Percentiles rank a stretch among this genome's conserved stretches.
Conservation (phyloP, 2,113 vertebrate genomes). For the Telmatochromis brachygnathus region DNA sequence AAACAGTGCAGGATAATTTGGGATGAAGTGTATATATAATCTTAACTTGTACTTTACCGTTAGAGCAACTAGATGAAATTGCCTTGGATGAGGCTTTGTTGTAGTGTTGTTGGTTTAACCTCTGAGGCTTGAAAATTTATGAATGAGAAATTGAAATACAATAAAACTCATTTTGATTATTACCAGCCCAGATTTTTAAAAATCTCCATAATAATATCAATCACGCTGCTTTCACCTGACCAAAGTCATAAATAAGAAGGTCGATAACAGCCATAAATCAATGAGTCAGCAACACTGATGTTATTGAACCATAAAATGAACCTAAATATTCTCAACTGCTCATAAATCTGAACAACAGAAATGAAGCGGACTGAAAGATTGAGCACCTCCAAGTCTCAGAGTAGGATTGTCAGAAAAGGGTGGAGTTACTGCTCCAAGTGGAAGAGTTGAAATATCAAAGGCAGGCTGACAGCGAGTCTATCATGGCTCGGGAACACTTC, state of each 20-base stretch:
- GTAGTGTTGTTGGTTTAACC: background rate
- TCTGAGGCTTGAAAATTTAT: background rate
- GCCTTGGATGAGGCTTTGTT: background rate
- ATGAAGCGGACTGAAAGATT: background rate
- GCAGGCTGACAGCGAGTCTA: background rate
- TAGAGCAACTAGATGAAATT: background rate
- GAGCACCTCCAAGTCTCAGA: background rate
- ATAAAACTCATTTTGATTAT: background rate
- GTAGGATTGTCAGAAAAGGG: rapidly evolving
- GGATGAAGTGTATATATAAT: background rate
- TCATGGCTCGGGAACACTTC: background rate
- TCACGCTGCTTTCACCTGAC: background rate
- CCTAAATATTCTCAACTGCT: background rate
- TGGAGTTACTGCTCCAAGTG: background rate
- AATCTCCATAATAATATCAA: background rate
- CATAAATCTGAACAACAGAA: background rate
- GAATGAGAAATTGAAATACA: background rate
- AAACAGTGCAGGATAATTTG: background rate
- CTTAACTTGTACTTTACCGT: background rate
- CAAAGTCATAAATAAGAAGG: background rate
- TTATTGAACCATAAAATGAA: background rate
- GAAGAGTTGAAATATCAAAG: background rate
- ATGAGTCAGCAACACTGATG: rapidly evolving
- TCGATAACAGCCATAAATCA: background rate
- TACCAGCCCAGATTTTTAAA: background rate